Evolutionary conservation across 2,797 vertebrate species (phyloP).

Genomic region (Lithobates sylvaticus): DNA sequence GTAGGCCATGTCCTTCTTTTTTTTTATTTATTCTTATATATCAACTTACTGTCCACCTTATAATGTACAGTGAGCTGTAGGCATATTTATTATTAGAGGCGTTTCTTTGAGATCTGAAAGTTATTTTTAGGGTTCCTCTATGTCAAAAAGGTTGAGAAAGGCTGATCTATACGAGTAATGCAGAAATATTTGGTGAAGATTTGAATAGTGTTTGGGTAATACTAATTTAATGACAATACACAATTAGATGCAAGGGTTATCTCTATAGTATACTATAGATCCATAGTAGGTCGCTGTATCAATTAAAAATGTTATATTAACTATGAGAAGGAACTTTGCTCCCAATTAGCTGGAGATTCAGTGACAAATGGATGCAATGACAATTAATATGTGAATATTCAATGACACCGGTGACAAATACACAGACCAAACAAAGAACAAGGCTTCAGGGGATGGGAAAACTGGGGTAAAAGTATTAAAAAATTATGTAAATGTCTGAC

Average conservation of each 20-base stretch:
- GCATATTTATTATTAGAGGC: no score
- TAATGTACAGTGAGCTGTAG: no score
- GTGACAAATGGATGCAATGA: conserved; percentile 43
- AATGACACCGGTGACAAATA: conserved; percentile 31
- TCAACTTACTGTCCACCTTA: no score
- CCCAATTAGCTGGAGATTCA: conserved; percentile 27
- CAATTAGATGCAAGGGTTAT: neutral
- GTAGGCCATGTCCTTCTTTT: no score
- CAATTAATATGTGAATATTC: conserved; percentile 43
- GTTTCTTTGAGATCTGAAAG: no score
- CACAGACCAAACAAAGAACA: conserved; percentile 2
- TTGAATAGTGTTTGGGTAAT: no score
- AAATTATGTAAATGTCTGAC: conserved; percentile 43
- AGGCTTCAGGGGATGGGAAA: neutral
- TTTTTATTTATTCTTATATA: no score
- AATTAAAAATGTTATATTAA: conserved; percentile 26
- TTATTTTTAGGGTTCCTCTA: no score
- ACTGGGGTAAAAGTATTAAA: conserved; percentile 6
- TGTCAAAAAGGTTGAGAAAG: no score
- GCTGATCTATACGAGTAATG: no score
- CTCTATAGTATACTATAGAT: neutral
- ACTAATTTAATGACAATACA: neutral
- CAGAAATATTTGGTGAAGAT: no score
- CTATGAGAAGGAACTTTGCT: conserved; percentile 7
- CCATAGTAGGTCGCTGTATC: neutral